Percentiles rank a stretch among this genome's conserved stretches.
phyloP scores from a whole-genome alignment of 2,797 vertebrate genomes.

The Acanthopagrus latus region DNA sequence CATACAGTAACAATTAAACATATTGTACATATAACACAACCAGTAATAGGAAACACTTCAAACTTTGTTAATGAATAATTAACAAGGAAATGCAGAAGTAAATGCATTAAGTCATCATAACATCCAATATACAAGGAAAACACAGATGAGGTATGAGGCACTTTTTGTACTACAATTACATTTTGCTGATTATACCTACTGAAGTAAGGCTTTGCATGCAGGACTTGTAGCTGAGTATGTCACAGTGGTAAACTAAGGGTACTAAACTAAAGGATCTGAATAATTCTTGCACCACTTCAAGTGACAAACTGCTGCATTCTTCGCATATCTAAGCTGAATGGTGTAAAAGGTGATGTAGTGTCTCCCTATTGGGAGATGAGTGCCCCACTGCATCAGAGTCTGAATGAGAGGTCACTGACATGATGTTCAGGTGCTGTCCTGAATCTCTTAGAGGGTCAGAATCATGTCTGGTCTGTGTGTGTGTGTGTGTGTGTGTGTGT shows the following conservation, averaged over 20 bases:
- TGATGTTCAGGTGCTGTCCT: slow-evolving; percentile 68
- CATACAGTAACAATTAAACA: too few relatives aligned
- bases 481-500: slow-evolving; percentile 18
- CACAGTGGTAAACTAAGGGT: too few relatives aligned
- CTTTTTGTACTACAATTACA: too few relatives aligned
- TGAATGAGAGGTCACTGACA: slow-evolving; percentile 59
- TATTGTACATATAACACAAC: too few relatives aligned
- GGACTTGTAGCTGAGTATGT: too few relatives aligned
- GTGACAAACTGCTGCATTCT: not conserved
- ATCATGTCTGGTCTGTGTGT: slow-evolving; percentile 30
- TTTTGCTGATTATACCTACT: too few relatives aligned
- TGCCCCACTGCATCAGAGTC: not conserved
- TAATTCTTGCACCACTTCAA: too few relatives aligned
- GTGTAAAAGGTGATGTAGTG: slow-evolving; percentile 15
- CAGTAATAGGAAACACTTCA: too few relatives aligned
- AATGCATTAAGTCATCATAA: not conserved
- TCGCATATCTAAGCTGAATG: not conserved
- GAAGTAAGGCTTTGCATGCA: too few relatives aligned
- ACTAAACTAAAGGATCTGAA: too few relatives aligned
- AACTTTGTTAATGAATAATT: not conserved
- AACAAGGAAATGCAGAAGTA: not conserved
- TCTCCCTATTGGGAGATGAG: not conserved
- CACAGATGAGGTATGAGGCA: too few relatives aligned
- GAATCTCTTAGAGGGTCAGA: slow-evolving; percentile 35
- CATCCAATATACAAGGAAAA: too few relatives aligned